These are phyloP conservation scores for Stichopus horrens DNA, from an alignment of 53 echinoderm and acorn worm genomes.

Conservation along the genomic window DNA sequence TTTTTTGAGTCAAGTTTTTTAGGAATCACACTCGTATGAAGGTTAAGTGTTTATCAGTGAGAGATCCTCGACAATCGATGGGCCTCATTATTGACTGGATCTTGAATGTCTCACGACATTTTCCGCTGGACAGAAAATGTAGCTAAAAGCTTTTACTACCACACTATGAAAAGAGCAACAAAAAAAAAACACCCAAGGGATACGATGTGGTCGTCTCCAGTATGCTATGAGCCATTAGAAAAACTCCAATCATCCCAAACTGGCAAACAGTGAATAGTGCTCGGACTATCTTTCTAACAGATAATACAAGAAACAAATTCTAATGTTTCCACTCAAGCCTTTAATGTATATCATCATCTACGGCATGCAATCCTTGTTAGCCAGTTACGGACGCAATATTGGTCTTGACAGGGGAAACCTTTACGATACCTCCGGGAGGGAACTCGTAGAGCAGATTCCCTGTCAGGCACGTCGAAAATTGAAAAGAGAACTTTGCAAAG, in stretches of 20 bases:
- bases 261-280: background rate
- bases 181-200: constrained; percentile 24
- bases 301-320: background rate
- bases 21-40: too few species aligned
- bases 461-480: constrained; percentile 34
- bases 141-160: constrained; percentile 39
- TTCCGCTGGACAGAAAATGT: background rate
- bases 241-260: background rate
- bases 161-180: background rate
- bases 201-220: background rate
- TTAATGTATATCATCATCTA: constrained; percentile 33
- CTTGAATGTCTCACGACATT: constrained; percentile 30
- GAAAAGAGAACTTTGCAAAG: constrained; percentile 20
- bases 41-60: background rate
- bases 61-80: background rate
- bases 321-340: background rate
- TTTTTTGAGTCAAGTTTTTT: too few species aligned
- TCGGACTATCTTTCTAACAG: background rate
- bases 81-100: constrained; percentile 9
- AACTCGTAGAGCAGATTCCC: background rate
- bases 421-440: constrained; percentile 33
- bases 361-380: constrained; percentile 9
- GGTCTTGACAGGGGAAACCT: constrained; percentile 39
- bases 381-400: constrained; percentile 24
- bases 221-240: background rate